These are phyloP conservation scores for Acrossocheilus wenchowensis DNA, from an alignment of 2,797 vertebrate species.

Conservation along the genomic window DNA sequence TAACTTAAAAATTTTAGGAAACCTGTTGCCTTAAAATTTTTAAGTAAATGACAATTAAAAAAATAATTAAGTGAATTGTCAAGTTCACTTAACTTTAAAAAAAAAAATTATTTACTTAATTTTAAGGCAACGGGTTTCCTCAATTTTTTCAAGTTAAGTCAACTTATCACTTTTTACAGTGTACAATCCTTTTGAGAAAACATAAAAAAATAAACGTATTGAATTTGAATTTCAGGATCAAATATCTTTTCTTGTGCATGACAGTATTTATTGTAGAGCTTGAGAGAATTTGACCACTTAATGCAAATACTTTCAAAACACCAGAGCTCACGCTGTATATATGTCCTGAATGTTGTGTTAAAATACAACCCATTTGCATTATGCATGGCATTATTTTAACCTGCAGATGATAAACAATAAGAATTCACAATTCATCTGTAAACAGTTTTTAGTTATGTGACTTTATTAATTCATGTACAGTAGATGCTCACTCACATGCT, in stretches of 20 bases:
- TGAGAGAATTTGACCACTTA: neutral
- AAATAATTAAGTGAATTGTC: no score
- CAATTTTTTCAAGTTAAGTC: no score
- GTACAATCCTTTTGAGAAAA: conserved; percentile 5
- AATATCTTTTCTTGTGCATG: neutral
- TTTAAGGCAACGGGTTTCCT: no score
- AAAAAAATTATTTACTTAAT: no score
- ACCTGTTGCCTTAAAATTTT: no score
- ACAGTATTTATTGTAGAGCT: neutral
- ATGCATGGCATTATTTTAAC: no score
- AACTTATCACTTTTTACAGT: no score
- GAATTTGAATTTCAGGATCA: neutral
- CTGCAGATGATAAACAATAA: neutral
- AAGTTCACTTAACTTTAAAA: no score
- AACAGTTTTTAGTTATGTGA: conserved; percentile 42
- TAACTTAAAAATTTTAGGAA: no score
- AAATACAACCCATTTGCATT: conserved; percentile 9
- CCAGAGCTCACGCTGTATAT: neutral
- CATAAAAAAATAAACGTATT: neutral
- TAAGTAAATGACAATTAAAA: no score
- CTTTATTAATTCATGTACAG: conserved; percentile 83
- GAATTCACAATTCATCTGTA: neutral
- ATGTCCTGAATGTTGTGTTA: neutral
- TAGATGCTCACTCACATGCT: conserved; percentile 82
- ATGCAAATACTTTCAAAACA: conserved; percentile 7